phyloP scores from a whole-genome alignment of 2,113 vertebrate species.

The Chascanopsetta lugubris region DNA sequence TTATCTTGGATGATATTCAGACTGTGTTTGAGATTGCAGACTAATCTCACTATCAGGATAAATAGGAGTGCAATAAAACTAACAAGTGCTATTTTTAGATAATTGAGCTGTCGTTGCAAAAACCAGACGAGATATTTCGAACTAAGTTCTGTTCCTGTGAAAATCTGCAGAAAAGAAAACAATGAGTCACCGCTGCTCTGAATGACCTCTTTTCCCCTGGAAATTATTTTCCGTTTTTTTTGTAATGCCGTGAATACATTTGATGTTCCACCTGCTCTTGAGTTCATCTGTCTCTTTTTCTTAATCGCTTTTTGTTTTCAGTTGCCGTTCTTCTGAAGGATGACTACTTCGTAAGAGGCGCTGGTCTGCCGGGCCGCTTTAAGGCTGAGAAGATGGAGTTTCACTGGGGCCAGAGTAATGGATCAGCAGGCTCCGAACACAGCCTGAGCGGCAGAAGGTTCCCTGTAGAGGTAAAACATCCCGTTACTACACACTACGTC shows the following conservation, averaged over 20 bases:
- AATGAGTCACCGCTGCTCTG: neutral
- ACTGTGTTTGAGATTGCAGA: slow-evolving; percentile 16
- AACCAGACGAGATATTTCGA: slow-evolving; percentile 23
- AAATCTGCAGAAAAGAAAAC: slow-evolving; percentile 2
- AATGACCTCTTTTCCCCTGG: slow-evolving; percentile 19
- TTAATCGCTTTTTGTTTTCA: slow-evolving; percentile 63
- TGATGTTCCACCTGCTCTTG: slow-evolving; percentile 20
- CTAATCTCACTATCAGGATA: neutral
- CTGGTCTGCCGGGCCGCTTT: slow-evolving; percentile 93
- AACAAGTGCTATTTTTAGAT: slow-evolving; percentile 9
- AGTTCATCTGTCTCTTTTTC: slow-evolving; percentile 10
- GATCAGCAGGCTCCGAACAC: slow-evolving; percentile 95
- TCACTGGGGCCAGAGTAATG: slow-evolving; percentile 97
- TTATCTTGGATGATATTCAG: neutral
- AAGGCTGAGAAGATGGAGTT: slow-evolving; percentile 99
- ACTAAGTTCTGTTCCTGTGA: slow-evolving; percentile 27
- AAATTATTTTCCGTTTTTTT: slow-evolving; percentile 7
- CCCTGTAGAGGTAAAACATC: slow-evolving; percentile 89
- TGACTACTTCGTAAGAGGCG: slow-evolving; percentile 95
- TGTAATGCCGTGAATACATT: slow-evolving; percentile 11
- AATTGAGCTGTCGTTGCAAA: slow-evolving; percentile 11
- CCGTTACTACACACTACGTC: slow-evolving; percentile 32
- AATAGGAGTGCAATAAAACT: neutral
- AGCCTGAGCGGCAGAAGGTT: slow-evolving; percentile 93
- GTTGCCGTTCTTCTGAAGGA: slow-evolving; percentile 96